Conservation (phyloP, 2,888 invertebrate species). For the Amphipyra berbera region DNA sequence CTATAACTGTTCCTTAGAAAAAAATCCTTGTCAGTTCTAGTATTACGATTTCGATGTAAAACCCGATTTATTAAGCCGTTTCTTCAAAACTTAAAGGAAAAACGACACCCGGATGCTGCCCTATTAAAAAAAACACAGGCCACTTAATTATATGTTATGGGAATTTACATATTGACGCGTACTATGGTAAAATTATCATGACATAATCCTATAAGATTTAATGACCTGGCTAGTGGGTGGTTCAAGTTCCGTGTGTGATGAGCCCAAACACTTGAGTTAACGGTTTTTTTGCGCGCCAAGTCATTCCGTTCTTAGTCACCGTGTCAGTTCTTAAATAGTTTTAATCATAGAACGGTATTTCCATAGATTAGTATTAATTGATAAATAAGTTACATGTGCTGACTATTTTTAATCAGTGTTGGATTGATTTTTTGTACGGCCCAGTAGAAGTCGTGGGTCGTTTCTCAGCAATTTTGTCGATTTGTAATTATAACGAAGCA, state of each 20-base stretch:
- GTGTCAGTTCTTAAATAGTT: slow-evolving; percentile 24
- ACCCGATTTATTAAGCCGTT: too few relatives aligned
- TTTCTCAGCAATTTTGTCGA: too few relatives aligned
- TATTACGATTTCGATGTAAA: too few relatives aligned
- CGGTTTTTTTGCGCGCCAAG: slow-evolving; percentile 47
- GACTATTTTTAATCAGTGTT: neutral
- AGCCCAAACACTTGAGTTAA: slow-evolving; percentile 30
- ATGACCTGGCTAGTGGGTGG: slow-evolving; percentile 35
- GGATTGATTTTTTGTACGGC: too few relatives aligned
- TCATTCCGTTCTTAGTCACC: slow-evolving; percentile 42
- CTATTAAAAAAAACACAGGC: too few relatives aligned
- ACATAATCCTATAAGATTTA: slow-evolving; percentile 33
- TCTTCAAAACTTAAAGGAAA: too few relatives aligned
- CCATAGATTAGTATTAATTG: slow-evolving; percentile 6
- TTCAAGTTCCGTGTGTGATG: slow-evolving; percentile 53
- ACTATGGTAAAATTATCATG: slow-evolving; percentile 13
- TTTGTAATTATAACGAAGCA: too few relatives aligned
- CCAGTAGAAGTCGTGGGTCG: too few relatives aligned
- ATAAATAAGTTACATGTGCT: neutral
- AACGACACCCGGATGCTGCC: too few relatives aligned
- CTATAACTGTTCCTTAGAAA: too few relatives aligned
- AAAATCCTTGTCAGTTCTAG: too few relatives aligned
- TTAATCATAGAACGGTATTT: slow-evolving; percentile 39
- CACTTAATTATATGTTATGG: neutral
- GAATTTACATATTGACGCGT: slow-evolving; percentile 34